Percentiles rank a stretch among this genome's conserved stretches.
Evolutionary conservation across 2,113 vertebrate genomes (phyloP).

Genomic region (Lamprotornis superbus): DNA sequence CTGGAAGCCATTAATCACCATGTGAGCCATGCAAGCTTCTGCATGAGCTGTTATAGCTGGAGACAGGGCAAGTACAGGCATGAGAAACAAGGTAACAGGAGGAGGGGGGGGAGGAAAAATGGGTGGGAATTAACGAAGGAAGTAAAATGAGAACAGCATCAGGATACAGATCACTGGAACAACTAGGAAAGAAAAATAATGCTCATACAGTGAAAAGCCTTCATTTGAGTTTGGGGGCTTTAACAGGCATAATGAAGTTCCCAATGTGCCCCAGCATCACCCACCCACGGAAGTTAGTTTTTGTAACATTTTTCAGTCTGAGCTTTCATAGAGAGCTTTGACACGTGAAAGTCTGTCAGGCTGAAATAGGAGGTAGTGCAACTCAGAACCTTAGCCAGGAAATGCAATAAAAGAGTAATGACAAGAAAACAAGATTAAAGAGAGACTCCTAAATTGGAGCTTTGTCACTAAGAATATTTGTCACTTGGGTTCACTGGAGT

Average conservation of each 20-base stretch:
- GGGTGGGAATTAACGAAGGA: background rate
- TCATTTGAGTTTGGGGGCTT: background rate
- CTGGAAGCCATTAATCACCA: constrained; percentile 47
- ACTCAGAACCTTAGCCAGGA: background rate
- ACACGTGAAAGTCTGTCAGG: background rate
- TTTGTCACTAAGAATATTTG: constrained; percentile 32
- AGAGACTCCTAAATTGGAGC: background rate
- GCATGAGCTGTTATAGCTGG: background rate
- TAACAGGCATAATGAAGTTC: background rate
- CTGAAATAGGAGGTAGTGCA: background rate
- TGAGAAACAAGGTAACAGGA: background rate
- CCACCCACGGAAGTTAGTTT: background rate
- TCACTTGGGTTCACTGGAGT: constrained; percentile 8
- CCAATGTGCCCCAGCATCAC: background rate
- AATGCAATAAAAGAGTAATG: background rate
- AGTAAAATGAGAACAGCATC: background rate
- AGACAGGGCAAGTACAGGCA: background rate
- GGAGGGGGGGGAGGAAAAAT: background rate
- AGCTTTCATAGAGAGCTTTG: background rate
- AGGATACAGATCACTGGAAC: background rate
- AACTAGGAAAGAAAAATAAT: background rate
- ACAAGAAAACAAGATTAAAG: constrained; percentile 12
- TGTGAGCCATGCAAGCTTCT: background rate
- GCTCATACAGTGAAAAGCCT: background rate
- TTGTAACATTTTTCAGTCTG: background rate